Evolutionary conservation across 2,797 vertebrate species (phyloP).

Genomic region (Staurois parvus): DNA sequence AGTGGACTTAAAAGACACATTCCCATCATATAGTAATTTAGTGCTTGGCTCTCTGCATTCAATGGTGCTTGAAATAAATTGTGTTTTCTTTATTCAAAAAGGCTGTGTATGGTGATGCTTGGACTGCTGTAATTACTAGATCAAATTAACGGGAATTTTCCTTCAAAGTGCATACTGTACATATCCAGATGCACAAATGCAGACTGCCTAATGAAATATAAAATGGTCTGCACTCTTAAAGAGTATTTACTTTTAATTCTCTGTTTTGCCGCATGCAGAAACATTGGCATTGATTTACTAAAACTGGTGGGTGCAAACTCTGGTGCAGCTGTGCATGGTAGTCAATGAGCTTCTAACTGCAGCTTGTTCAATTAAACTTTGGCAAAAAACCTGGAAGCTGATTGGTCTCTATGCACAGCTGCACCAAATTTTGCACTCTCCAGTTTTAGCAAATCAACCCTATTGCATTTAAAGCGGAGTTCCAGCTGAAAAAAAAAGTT

Average conservation of each 20-base stretch:
- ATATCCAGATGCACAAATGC: background rate
- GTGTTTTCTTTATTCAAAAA: background rate
- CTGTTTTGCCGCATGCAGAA: background rate
- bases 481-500: too few species aligned
- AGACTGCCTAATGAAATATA: background rate
- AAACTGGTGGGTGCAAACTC: too few species aligned
- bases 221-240: background rate
- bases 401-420: too few species aligned
- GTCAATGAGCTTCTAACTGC: too few species aligned
- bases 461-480: too few species aligned
- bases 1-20: background rate
- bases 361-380: too few species aligned
- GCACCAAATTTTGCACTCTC: too few species aligned
- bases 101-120: too few species aligned
- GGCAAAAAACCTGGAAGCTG: too few species aligned
- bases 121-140: background rate
- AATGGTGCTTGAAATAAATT: background rate
- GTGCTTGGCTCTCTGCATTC: background rate
- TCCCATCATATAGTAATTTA: background rate
- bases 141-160: background rate
- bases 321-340: too few species aligned
- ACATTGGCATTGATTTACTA: too few species aligned
- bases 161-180: background rate
- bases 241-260: background rate
- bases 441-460: too few species aligned